These are phyloP conservation scores for Artemia sinica DNA, from an alignment of 2,888 invertebrate genomes.

Conservation along the genomic window DNA sequence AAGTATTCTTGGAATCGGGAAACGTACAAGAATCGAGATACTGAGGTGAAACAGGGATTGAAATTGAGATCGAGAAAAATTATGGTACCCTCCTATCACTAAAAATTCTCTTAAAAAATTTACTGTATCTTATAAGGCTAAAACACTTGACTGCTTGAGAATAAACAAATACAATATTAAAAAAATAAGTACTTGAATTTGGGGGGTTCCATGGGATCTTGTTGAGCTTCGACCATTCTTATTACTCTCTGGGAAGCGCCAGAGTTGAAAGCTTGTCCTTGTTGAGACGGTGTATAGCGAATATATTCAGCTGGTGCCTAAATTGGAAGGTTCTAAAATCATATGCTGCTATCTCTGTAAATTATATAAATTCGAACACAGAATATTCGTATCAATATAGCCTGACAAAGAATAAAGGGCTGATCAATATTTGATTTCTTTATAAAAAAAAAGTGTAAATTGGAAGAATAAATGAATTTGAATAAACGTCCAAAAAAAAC, in stretches of 20 bases:
- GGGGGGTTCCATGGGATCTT: conserved; percentile 97
- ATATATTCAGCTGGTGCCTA: conserved; percentile 87
- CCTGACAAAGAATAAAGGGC: conserved; percentile 11
- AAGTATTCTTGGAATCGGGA: too few species aligned
- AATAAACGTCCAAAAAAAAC: too few species aligned
- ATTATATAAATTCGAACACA: neutral
- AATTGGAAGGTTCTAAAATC: conserved; percentile 20
- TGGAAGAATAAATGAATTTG: conserved; percentile 16
- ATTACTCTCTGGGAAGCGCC: conserved; percentile 96
- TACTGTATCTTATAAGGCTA: too few species aligned
- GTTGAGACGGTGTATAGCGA: conserved; percentile 92
- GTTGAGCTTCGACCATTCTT: conserved; percentile 76
- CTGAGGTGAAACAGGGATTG: too few species aligned
- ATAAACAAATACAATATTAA: too few species aligned
- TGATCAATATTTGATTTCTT: conserved; percentile 2
- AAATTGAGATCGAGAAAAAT: too few species aligned
- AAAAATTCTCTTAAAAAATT: too few species aligned
- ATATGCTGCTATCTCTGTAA: neutral
- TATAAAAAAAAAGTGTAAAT: conserved; percentile 16
- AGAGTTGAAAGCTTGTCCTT: conserved; percentile 81
- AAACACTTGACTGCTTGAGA: too few species aligned
- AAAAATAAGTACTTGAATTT: conserved; percentile 47
- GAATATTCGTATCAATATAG: neutral
- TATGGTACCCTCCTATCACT: too few species aligned
- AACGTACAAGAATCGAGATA: too few species aligned